Percentiles rank a stretch among this genome's conserved stretches.
phyloP scores from a whole-genome alignment of 1,140 invertebrate species.

The Musca vetustissima region DNA sequence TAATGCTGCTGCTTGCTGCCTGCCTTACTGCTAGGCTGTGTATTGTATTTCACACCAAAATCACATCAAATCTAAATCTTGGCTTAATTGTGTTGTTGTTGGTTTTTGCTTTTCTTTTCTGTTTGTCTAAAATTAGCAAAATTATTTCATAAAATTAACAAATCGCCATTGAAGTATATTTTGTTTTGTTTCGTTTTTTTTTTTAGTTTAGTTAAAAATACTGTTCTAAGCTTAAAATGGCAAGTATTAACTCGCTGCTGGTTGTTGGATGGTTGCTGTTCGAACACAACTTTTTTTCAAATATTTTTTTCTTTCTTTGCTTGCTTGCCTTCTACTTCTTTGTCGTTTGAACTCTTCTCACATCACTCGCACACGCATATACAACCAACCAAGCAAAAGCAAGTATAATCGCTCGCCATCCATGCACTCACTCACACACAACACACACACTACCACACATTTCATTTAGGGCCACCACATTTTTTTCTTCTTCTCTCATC shows the following conservation, averaged over 20 bases:
- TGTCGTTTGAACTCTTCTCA: constrained; percentile 21
- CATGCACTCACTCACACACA: not conserved
- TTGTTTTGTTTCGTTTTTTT: too few species aligned
- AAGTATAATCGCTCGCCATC: not conserved
- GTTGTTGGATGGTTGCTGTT: constrained; percentile 10
- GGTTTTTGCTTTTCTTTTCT: not conserved
- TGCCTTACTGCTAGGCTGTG: not conserved
- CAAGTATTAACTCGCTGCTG: constrained; percentile 2
- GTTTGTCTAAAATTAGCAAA: not conserved
- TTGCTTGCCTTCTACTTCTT: constrained; percentile 15
- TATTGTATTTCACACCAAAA: not conserved
- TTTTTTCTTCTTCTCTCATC: constrained; percentile 16
- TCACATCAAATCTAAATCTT: too few species aligned
- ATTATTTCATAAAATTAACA: not conserved
- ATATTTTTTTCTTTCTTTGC: not conserved
- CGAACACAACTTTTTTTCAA: constrained; percentile 6
- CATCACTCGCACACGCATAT: too few species aligned
- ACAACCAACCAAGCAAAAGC: too few species aligned
- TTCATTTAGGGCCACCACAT: not conserved
- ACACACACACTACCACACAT: not conserved
- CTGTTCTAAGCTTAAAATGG: not conserved
- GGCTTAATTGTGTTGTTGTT: too few species aligned
- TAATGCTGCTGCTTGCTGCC: too few species aligned
- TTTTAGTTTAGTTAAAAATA: not conserved
- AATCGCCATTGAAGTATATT: not conserved